Evolutionary conservation across 2,797 vertebrate genomes (phyloP), one percentile per base, ranked within the genome.

Genomic region (Sebastes taczanowskii): DNA sequence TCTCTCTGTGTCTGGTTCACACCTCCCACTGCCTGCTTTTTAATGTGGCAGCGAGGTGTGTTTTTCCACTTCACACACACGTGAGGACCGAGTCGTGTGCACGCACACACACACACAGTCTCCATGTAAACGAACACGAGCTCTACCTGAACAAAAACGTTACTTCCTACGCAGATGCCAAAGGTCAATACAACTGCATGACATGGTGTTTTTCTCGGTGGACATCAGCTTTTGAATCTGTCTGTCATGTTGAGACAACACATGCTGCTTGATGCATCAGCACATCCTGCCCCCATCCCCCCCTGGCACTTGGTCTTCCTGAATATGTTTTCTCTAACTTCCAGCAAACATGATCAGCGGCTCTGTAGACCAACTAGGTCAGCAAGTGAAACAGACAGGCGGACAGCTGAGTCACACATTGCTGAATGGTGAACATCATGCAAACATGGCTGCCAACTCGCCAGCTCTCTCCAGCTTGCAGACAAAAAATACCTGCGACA

Each of bases 341-440:
- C 58, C 62, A 77, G n/a, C 23, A 71, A 77, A 82, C 59, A 16
- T 2, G 63, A 86, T 83, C 58, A 60, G 62, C 80, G 65, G 66
- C 58, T 11, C 30, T n/a, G 59, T 2, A 52, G 62, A 65, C 29
- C 59, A 68, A 72, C 82, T 34, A 70, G 63, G 75, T 81, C 77
- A 82, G 81, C 80, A 72, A 72, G 58, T 63, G 35, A 68, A 76
- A 67, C 20, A 53, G 59, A 69, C 23, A 11, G 32, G 58, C 63
- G 52, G 60, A 81, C 68, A 82, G 84, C 89, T 87, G 87, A 91
- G 87, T 85, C 86, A 77, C 83, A 80, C 82, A 79, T 81, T 82
- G 42, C 62, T 75, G 72, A 70, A 67, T 55, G 42, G 65, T 84
- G 71, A 72, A 52, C 72, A 78, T 77, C 69, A 74, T 13, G n/a